Base-by-base conservation (phyloP, 2,797 vertebrate genomes). In the Melanogrammus aeglefinus region DNA sequence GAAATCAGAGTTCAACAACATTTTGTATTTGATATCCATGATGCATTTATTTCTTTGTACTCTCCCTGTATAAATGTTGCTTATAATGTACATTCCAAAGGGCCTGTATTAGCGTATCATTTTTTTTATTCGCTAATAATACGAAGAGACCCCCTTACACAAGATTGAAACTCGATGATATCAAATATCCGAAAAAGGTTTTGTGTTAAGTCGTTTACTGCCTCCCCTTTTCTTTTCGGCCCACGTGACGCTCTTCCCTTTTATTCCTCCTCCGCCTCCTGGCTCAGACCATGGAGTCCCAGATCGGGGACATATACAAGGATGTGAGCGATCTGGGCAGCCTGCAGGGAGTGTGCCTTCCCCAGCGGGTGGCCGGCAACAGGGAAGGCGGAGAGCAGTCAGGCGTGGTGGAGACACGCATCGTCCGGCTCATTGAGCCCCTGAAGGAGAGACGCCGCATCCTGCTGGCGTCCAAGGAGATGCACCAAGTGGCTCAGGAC, bases 401-500 rank as follows among this genome's bases (percentile, higher is more conserved):
- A 21, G 92, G 89, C 0, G 91, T 95, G 85, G 90, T 90, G 14
- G 97, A 97, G 77, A 96, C 96, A 0, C 94, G 96, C 74, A 95
- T 98, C 0, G 96, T 96, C 69, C 96, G 96, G 72, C 95, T 99
- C 81, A 96, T 98, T 4, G 96, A 99, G 84, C 97, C 97, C 0
- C 85, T 99, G 84, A 97, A 97, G 92, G 96, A 98, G 86, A 93
- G 97, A 27, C 94, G 96, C 72, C 94, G 96, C 72, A 93, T 99
- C 86, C 93, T 98, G 77, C 89, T 98, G 84, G 97, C 97, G 2
- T 96, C 97, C 80, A 99, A 99, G 89, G 97, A 99, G 89, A 93
- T 98, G 86, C 96, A 97, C 57, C 97, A 98, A 90, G 95, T 98
- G 57, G 95, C 95, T 47, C 96, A 96, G 38, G 97, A 99, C 91